Evolutionary conservation across 2,113 vertebrate genomes (phyloP).

Genomic region (Atherinomorus stipes): DNA sequence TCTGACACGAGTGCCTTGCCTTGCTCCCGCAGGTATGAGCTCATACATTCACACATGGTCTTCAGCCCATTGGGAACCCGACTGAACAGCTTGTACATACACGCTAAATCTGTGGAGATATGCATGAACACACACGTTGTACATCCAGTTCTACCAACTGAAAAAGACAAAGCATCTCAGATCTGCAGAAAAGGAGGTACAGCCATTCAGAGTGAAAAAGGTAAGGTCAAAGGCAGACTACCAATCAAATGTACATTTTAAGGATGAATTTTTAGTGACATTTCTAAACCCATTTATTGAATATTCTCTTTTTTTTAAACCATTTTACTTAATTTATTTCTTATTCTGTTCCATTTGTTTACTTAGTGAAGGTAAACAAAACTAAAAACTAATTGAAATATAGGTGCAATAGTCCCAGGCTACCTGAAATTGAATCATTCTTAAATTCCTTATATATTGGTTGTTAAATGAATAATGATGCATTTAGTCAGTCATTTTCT

Average conservation of each 20-base stretch:
- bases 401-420: neutral
- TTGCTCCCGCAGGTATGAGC: slow-evolving; percentile 96
- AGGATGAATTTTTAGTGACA: too few species aligned
- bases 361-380: too few species aligned
- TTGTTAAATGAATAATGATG: slow-evolving; percentile 19
- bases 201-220: neutral
- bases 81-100: slow-evolving; percentile 99
- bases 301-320: too few species aligned
- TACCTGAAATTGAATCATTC: slow-evolving; percentile 12
- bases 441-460: neutral
- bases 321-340: too few species aligned
- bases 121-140: slow-evolving; percentile 28
- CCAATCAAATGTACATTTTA: too few species aligned
- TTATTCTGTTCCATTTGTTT: too few species aligned
- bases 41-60: slow-evolving; percentile 99
- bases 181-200: neutral
- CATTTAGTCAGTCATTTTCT: too few species aligned
- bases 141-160: slow-evolving; percentile 4
- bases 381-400: neutral
- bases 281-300: too few species aligned
- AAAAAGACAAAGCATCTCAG: slow-evolving; percentile 7
- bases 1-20: slow-evolving; percentile 98
- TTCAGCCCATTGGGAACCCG: slow-evolving; percentile 98
- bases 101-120: slow-evolving; percentile 90
- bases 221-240: too few species aligned